Base-by-base conservation (phyloP, 2,888 invertebrate species). In the Pristionchus arcanus region DNA sequence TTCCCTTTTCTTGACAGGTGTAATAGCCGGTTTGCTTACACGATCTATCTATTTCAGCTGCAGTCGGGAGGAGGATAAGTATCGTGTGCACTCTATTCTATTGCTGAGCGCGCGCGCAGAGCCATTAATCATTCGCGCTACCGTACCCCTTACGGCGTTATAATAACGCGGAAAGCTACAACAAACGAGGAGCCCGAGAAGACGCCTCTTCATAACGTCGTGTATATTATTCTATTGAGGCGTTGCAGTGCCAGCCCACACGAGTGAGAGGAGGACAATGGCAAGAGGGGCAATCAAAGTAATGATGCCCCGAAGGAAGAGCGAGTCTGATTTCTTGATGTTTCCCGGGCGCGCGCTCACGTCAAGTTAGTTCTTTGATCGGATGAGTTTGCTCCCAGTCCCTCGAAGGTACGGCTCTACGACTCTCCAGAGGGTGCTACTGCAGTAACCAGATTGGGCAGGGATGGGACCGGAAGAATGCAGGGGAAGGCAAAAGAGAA, bases 351-450 rank as follows among this genome's bases (percentile, higher is more conserved):
- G 9, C n/a, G n/a, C 25, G 63, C 34, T 71, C 74, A 74, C 74
- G 74, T 74, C 74, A 74, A 74, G 74, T 19, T 37, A 13, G 74
- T 74, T 74, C 74, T 74, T 83, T 83, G 83, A 28, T 83, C 55
- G 53, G 15, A 25, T n/a, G 31, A 19, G 25, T 13, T 19, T 15
- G n/a, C 74, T 19, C 55, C 21, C 55, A 5, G 15, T 25, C 74
- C 34, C 37, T 83, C 53, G n/a, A 83, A 83, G 83, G 83, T 49
- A 49, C 21, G 25, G 2, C 49, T 16, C 16, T 31, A 74, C 37
- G 74, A 74, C 74, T 37, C 74, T 74, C 74, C 19, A 37, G 74
- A 21, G 74, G 37, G 37, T 34, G 37, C 74, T 68, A 28, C 28
- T 42, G 74, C 28, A 1, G 37, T 74, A 74, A 74, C 74, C 74